These are phyloP conservation scores for Sebastes taczanowskii DNA, from an alignment of 2,797 vertebrate species.

Conservation along the genomic window DNA sequence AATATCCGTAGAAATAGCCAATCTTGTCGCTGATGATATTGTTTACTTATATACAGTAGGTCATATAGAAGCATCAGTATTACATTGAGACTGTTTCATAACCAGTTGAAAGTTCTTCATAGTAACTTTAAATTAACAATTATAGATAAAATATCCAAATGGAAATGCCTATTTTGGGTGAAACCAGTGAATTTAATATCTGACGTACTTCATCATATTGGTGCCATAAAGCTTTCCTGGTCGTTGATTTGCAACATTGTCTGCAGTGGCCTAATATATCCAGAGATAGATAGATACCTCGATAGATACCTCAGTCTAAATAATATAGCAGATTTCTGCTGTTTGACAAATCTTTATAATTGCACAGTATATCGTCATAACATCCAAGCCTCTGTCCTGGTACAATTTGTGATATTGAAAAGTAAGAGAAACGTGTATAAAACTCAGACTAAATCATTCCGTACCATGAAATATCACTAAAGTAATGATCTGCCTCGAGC, in stretches of 20 bases:
- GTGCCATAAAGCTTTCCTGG: neutral
- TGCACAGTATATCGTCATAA: neutral
- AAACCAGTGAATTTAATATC: neutral
- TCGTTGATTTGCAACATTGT: neutral
- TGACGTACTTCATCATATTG: neutral
- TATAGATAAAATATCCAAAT: neutral
- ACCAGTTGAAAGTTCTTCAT: neutral
- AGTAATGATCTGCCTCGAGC: neutral
- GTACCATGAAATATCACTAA: neutral
- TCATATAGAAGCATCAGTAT: too few species aligned
- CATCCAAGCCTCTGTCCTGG: neutral
- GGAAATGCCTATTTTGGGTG: neutral
- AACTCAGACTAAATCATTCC: neutral
- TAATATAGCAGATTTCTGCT: neutral
- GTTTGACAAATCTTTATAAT: neutral
- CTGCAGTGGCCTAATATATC: neutral
- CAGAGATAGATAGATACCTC: neutral
- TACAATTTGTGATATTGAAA: neutral
- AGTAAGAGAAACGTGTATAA: neutral
- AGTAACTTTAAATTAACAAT: neutral
- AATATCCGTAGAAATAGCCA: neutral
- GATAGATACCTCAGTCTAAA: neutral
- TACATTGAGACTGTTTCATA: neutral
- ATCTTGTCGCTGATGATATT: neutral
- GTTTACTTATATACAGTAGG: neutral